Percentiles rank a stretch among this genome's conserved stretches.
phyloP scores from a whole-genome alignment of 2,797 vertebrate species.

The Takifugu ocellatus region DNA sequence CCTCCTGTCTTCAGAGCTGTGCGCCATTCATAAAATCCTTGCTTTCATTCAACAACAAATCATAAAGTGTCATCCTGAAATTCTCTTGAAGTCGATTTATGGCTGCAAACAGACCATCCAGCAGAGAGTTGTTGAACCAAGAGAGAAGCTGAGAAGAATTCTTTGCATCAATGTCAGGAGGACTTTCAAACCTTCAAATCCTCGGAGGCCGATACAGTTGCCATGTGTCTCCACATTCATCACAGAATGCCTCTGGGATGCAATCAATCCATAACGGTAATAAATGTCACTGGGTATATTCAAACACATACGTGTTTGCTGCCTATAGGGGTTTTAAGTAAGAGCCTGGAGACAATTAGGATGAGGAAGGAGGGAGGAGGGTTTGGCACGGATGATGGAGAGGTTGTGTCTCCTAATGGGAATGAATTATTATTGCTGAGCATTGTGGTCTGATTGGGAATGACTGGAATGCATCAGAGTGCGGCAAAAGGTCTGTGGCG shows the following conservation, averaged over 20 bases:
- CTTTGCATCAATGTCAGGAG: slow-evolving; percentile 32
- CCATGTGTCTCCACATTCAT: slow-evolving; percentile 35
- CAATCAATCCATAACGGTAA: slow-evolving; percentile 8
- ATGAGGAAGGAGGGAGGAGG: slow-evolving; percentile 10
- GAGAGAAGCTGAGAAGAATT: slow-evolving; percentile 6
- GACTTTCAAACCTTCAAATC: slow-evolving; percentile 21
- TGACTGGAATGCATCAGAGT: slow-evolving; percentile 30
- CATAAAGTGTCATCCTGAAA: slow-evolving; percentile 6
- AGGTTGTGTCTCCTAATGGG: slow-evolving; percentile 56
- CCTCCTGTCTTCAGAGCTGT: slow-evolving; percentile 25
- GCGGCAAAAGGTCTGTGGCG: slow-evolving; percentile 28
- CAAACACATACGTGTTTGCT: slow-evolving; percentile 22
- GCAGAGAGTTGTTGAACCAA: neutral
- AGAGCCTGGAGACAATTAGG: slow-evolving; percentile 59
- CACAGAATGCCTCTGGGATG: slow-evolving; percentile 8
- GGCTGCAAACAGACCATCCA: slow-evolving; percentile 7
- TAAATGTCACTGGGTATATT: slow-evolving; percentile 5
- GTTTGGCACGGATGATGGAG: slow-evolving; percentile 44
- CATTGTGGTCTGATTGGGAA: slow-evolving; percentile 41
- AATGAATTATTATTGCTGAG: slow-evolving; percentile 50
- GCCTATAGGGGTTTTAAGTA: slow-evolving; percentile 30
- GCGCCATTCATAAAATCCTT: slow-evolving; percentile 23
- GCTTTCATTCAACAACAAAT: slow-evolving; percentile 17
- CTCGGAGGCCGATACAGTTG: slow-evolving; percentile 16
- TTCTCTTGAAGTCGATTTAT: slow-evolving; percentile 8